These are phyloP conservation scores for Hydrocynus forskahlii DNA, from an alignment of 2,797 vertebrate species.

Conservation along the genomic window DNA sequence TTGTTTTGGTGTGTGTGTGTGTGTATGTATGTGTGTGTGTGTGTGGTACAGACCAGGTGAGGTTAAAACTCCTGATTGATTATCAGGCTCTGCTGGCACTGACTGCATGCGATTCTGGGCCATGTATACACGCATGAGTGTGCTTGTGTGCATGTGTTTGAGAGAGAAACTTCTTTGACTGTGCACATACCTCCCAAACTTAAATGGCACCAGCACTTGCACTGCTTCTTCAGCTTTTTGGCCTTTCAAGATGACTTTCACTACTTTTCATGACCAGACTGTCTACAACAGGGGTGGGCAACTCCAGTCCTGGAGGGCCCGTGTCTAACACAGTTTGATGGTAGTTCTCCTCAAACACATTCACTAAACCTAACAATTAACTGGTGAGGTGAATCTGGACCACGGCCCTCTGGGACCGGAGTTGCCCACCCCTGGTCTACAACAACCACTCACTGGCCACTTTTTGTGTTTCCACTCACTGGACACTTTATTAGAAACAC, in stretches of 20 bases:
- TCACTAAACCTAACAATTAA: too few species aligned
- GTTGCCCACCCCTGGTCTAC: too few species aligned
- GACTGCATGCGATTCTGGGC: not conserved
- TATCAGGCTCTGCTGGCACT: not conserved
- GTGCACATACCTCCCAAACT: not conserved
- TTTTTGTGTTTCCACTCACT: too few species aligned
- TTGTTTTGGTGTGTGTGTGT: conserved; percentile 59
- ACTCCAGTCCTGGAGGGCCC: too few species aligned
- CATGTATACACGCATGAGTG: not conserved
- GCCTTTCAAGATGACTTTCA: not conserved
- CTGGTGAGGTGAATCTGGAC: too few species aligned
- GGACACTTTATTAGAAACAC: too few species aligned
- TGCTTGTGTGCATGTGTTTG: not conserved
- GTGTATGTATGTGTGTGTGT: conserved; percentile 27
- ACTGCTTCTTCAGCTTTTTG: not conserved
- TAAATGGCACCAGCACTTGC: not conserved
- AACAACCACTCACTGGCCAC: too few species aligned
- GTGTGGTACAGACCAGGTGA: conserved; percentile 38
- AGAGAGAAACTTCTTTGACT: not conserved
- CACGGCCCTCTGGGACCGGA: too few species aligned
- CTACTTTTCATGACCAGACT: not conserved
- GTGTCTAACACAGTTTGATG: too few species aligned
- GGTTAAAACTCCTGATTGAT: conserved; percentile 40
- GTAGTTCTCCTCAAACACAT: too few species aligned
- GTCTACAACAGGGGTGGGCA: too few species aligned